Evolutionary conservation across 2,113 vertebrate genomes (phyloP).

Genomic region (Marcusenius ussheri): DNA sequence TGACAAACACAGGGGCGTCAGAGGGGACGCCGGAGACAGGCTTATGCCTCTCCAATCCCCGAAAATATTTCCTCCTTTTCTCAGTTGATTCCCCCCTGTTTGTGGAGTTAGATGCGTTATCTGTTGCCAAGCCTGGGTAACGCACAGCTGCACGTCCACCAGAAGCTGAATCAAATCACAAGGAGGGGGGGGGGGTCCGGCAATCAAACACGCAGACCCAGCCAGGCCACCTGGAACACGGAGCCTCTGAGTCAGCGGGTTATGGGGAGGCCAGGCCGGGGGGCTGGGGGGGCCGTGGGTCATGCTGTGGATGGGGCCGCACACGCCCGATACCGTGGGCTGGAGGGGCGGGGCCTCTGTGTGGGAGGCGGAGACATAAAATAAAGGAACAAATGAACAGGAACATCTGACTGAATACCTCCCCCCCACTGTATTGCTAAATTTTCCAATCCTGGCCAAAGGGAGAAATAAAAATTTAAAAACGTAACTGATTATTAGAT

Average conservation of each 20-base stretch:
- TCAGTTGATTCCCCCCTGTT: neutral
- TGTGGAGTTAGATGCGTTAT: slow-evolving; percentile 26
- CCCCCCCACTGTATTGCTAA: neutral
- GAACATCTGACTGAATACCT: neutral
- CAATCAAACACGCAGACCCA: slow-evolving; percentile 1
- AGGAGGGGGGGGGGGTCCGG: neutral
- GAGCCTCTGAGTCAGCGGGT: slow-evolving; percentile 8
- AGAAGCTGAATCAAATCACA: slow-evolving; percentile 24
- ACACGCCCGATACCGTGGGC: neutral
- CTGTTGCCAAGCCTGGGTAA: slow-evolving; percentile 25
- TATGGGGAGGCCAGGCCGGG: neutral
- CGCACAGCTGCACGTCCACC: slow-evolving; percentile 32
- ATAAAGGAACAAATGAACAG: neutral
- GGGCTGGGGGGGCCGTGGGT: too few species aligned
- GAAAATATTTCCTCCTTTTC: neutral
- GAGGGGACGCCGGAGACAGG: neutral
- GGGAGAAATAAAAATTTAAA: neutral
- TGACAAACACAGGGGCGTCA: neutral
- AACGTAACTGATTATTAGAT: slow-evolving; percentile 14
- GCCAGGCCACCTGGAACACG: slow-evolving; percentile 30
- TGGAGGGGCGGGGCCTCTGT: neutral
- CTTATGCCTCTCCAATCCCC: neutral
- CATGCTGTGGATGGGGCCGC: neutral
- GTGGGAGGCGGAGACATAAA: neutral
- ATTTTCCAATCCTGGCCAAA: slow-evolving; percentile 12